phyloP scores from a whole-genome alignment of 2,888 invertebrate species.

The Tinea semifulvella region DNA sequence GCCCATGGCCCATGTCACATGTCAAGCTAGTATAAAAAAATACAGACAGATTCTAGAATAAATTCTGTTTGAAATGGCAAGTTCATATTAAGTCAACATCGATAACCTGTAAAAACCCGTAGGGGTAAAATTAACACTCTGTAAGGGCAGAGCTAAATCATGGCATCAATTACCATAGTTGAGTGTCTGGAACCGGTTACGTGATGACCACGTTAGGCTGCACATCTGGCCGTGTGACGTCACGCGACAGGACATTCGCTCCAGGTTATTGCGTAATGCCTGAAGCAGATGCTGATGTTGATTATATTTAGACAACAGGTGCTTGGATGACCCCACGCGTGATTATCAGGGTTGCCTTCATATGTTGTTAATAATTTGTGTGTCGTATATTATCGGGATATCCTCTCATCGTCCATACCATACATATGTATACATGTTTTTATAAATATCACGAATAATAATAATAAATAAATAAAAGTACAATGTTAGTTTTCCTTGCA shows the following conservation, averaged over 20 bases:
- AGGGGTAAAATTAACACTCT: conserved; percentile 1
- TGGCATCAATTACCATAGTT: conserved; percentile 12
- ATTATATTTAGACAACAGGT: conserved; percentile 59
- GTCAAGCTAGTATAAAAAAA: no score
- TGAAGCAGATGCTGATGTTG: conserved; percentile 44
- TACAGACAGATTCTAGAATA: no score
- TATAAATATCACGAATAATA: no score
- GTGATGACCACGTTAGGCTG: conserved; percentile 7
- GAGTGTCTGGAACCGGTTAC: conserved; percentile 6
- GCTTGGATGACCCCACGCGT: conserved; percentile 37
- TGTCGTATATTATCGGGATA: no score
- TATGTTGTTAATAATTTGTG: no score
- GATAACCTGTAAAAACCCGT: background rate
- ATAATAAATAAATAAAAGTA: no score
- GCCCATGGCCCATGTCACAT: no score
- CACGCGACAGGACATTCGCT: conserved; percentile 38
- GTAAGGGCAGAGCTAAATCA: conserved; percentile 10
- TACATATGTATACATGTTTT: no score
- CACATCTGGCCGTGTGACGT: conserved; percentile 45
- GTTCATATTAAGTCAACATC: background rate
- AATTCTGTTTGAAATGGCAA: no score
- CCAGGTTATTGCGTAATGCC: conserved; percentile 57
- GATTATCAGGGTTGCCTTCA: conserved; percentile 41
- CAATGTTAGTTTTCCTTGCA: no score
- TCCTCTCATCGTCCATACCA: no score